Evolutionary conservation across 2,888 invertebrate species (phyloP), one percentile per base, ranked within the genome.

Genomic region (Oeneis ivallda): DNA sequence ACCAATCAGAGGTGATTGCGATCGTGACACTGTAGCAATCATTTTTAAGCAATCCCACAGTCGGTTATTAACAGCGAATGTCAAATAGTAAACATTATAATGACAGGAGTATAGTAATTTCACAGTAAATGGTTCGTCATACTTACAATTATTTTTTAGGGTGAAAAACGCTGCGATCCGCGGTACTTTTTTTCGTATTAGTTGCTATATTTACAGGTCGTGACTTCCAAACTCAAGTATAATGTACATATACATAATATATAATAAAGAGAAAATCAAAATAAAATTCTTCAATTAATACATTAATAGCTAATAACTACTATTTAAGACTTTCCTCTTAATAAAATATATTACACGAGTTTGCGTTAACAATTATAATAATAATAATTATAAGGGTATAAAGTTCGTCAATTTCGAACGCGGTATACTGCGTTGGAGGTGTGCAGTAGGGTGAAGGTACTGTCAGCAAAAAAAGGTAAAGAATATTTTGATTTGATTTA

Each of bases 221-320:
- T 89, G 90, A 89, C 91, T 89, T 85, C 84, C 80, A 86, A 90
- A 78, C 87, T 87, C 79, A 80, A 87, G 86, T 90, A 89, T 88
- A 90, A 87, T 89, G 83, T 89, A 91, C 89, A 89, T 87, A 87
- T 83, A 83, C 79, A 87, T 85, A 41, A 43, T 43, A 89, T 85
- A 88, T 86, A 84, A 85, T 86, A 88, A 88, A 87, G 85, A 89
- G 89, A 89, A 90, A 91, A 92, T 91, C 88, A 86, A 88, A 91
- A 90, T 89, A 91, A 89, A 90, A 85, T 86, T 89, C 85, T 87
- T 89, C 89, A 89, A 89, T 89, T 86, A 90, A 90, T 91, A 88
- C 89, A 90, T 89, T 89, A 89, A 89, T 91, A 81, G 82, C 92
- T 91, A 91, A 86, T 78, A 86, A 86, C 89, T 89, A 90, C 84